Base-by-base conservation (phyloP, 2,888 invertebrate genomes). In the Hanleya hanleyi region DNA sequence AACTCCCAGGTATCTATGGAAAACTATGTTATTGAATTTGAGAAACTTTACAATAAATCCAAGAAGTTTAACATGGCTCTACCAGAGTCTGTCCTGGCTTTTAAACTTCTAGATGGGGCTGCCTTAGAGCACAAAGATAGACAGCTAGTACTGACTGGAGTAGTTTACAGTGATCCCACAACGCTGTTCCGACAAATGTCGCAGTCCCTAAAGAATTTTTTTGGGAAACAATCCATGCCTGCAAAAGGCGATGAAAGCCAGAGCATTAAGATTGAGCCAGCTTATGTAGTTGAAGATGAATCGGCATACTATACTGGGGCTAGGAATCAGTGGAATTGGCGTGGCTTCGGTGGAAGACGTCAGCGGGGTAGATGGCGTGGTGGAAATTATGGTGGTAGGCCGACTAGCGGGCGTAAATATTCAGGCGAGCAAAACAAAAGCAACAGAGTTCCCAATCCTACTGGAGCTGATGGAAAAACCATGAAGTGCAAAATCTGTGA, bases 11-110 rank as follows among this genome's bases (percentile, higher is more conserved):
- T 41, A n/a, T 51, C 67, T 26, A 75, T 75, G 70, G 75, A 75
- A 29, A 69, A 73, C 18, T 75, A 69, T 69, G 66, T 70, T 7
- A 70, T 73, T 29, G 73, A 75, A 26, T 76, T 76, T 68, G 73
- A 76, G 18, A 62, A 62, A 32, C 62, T 62, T 33, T 62, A 62
- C 22, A 62, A 62, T 7, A 62, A 62, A 37, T 73, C 72, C n/a
- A 69, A 67, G 36, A 73, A 71, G 64, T 67, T 65, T 37, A 74
- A 68, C 36, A 74, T 74, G 77, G 69, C 69, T 15, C 51, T 74
- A 35, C 72, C 72, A 32, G 65, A 72, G 37, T 64, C 74, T 15
- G 77, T 72, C 1, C 41, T 74, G 38, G 69, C 72, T 18, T 77
- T 75, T 32, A 76, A 73, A 71, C 38, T 70, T 33, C 33, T 49